These are phyloP conservation scores for Aurelia aurita DNA, from an alignment of 30 jellyfish, hydroid and myxozoan species.

Conservation along the genomic window DNA sequence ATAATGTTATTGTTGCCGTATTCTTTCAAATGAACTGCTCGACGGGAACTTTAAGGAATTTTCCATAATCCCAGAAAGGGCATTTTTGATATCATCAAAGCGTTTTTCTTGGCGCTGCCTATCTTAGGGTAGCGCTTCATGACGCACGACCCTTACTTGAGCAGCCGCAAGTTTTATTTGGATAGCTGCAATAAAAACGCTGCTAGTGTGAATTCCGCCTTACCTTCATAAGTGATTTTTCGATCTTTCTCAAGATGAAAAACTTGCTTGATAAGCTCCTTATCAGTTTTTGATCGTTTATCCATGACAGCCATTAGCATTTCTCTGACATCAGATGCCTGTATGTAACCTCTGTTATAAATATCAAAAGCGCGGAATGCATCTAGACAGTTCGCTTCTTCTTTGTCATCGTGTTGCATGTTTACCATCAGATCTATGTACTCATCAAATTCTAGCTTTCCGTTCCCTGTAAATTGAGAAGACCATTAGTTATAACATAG, in stretches of 20 bases:
- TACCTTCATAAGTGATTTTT: conserved; percentile 75
- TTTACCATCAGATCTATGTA: conserved; percentile 63
- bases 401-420: conserved; percentile 60
- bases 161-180: too few relatives aligned
- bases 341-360: conserved; percentile 65
- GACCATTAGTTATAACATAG: background rate
- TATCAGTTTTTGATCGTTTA: conserved; percentile 49
- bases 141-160: too few relatives aligned
- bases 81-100: too few relatives aligned
- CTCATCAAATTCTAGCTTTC: conserved; percentile 79
- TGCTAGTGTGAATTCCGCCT: background rate
- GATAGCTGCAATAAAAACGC: too few relatives aligned
- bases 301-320: conserved; percentile 67
- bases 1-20: too few relatives aligned
- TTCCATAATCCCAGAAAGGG: too few relatives aligned
- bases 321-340: conserved; percentile 52
- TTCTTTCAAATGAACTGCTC: too few relatives aligned
- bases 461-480: conserved; percentile 49
- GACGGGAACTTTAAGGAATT: too few relatives aligned
- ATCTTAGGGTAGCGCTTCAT: too few relatives aligned
- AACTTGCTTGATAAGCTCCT: conserved; percentile 35
- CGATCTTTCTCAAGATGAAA: conserved; percentile 70
- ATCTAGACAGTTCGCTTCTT: conserved; percentile 65
- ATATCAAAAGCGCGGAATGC: conserved; percentile 84
- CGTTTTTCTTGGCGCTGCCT: too few relatives aligned